phyloP scores from a whole-genome alignment of 2,113 vertebrate genomes.

The Gasterosteus aculeatus region DNA sequence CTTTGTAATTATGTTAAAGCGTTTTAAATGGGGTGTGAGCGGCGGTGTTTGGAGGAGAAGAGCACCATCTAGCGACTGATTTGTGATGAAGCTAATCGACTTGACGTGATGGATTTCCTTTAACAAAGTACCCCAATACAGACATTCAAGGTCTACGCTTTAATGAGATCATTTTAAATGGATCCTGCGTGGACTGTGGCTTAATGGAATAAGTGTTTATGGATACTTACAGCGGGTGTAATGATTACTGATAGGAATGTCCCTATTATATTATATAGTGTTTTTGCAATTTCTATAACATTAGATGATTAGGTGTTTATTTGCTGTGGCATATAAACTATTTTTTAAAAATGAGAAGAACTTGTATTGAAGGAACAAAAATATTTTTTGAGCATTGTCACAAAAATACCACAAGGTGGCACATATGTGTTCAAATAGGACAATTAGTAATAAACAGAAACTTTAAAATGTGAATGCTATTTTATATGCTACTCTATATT shows the following conservation, averaged over 20 bases:
- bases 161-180: not conserved
- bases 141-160: not conserved
- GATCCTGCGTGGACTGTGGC: too few relatives aligned
- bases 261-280: not conserved
- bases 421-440: not conserved
- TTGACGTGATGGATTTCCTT: not conserved
- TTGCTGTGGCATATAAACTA: not conserved
- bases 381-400: not conserved
- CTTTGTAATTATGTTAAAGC: too few relatives aligned
- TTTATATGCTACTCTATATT: not conserved
- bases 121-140: not conserved
- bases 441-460: not conserved
- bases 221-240: not conserved
- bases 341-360: not conserved
- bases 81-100: not conserved
- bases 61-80: conserved; percentile 67
- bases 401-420: conserved; percentile 69
- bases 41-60: conserved; percentile 35
- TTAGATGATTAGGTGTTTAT: not conserved
- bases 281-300: not conserved
- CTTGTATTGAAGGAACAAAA: not conserved
- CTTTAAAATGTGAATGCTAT: not conserved
- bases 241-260: not conserved
- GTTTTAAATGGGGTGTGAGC: not conserved
- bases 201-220: not conserved